These are phyloP conservation scores for Ciconia nigra DNA, from an alignment of 2,797 vertebrate species.

Conservation along the genomic window DNA sequence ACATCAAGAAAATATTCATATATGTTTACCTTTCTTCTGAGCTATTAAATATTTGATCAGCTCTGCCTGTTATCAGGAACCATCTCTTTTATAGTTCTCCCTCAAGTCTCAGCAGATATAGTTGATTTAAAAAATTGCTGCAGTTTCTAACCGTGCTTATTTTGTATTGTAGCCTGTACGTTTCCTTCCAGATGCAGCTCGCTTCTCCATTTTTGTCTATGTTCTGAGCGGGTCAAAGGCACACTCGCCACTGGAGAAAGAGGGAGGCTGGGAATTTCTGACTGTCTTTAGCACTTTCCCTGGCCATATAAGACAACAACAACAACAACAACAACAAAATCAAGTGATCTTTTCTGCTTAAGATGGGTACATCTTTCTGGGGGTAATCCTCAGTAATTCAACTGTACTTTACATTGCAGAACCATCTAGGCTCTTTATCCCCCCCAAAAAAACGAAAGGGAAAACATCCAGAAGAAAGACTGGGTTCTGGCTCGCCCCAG, in stretches of 20 bases:
- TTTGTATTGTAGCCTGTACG: neutral
- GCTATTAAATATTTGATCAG: neutral
- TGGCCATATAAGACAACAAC: neutral
- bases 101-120: neutral
- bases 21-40: neutral
- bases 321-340: no score
- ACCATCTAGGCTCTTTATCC: neutral
- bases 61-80: neutral
- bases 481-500: neutral
- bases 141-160: neutral
- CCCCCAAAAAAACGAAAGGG: neutral
- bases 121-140: neutral
- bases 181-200: neutral
- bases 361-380: neutral
- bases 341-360: neutral
- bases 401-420: neutral
- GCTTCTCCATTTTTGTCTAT: neutral
- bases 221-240: neutral
- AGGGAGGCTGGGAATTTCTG: neutral
- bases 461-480: neutral
- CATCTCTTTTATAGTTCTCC: neutral
- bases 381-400: neutral
- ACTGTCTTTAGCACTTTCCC: neutral
- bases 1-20: neutral
- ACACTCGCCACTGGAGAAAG: neutral